phyloP scores from a whole-genome alignment of 1,140 invertebrate genomes.

The Brachystomella parvula region DNA sequence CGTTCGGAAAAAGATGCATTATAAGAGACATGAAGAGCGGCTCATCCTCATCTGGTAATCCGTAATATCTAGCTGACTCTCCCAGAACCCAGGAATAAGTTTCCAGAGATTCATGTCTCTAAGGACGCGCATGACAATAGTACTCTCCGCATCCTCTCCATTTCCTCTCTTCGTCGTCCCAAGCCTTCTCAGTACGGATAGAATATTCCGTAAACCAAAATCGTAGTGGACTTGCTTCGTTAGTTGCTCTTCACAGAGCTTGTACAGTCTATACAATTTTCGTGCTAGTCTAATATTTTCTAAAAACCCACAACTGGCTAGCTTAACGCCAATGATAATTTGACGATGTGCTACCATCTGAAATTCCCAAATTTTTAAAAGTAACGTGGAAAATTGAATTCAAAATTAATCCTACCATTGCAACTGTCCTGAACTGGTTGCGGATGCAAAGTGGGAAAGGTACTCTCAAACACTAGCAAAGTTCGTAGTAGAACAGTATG shows the following conservation, averaged over 20 bases:
- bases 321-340: conserved; percentile 92
- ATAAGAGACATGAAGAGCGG: conserved; percentile 92
- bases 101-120: conserved; percentile 97
- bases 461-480: background rate
- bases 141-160: conserved; percentile 84
- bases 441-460: background rate
- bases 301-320: conserved; percentile 86
- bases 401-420: conserved; percentile 56
- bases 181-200: conserved; percentile 83
- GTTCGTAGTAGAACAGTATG: background rate
- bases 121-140: conserved; percentile 91
- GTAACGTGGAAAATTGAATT: background rate
- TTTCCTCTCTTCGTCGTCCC: conserved; percentile 80
- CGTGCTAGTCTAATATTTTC: conserved; percentile 91
- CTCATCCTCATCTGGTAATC: conserved; percentile 79
- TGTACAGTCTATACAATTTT: conserved; percentile 94
- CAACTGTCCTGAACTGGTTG: conserved; percentile 87
- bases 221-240: conserved; percentile 98
- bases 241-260: conserved; percentile 92
- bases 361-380: background rate
- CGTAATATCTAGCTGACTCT: background rate
- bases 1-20: conserved; percentile 90
- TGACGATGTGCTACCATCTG: conserved; percentile 91
- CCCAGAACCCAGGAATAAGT: conserved; percentile 56
- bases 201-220: conserved; percentile 89